Evolutionary conservation across 2,113 vertebrate genomes (phyloP).

Genomic region (Orientallactaga bullata): DNA sequence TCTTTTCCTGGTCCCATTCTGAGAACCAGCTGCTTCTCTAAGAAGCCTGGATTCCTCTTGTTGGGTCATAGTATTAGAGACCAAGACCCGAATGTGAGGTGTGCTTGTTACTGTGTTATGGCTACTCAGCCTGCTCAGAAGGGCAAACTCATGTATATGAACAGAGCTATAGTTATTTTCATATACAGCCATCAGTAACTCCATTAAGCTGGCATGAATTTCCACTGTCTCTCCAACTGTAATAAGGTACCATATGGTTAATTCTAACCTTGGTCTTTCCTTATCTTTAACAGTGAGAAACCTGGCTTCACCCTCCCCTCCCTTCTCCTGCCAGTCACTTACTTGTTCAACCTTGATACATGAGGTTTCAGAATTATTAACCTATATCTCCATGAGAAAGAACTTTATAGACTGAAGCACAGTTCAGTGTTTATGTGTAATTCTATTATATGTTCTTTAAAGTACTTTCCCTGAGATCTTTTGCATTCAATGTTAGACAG

Average conservation of each 20-base stretch:
- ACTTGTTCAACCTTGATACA: not conserved
- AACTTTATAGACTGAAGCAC: not conserved
- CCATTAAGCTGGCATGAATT: not conserved
- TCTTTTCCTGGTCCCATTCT: not conserved
- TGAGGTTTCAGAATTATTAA: conserved; percentile 20
- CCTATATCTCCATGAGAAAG: not conserved
- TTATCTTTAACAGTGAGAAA: conserved; percentile 37
- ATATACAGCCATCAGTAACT: no score
- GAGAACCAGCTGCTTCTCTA: not conserved
- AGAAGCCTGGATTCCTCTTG: not conserved
- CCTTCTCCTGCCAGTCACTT: not conserved
- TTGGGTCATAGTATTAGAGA: not conserved
- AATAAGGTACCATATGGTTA: not conserved
- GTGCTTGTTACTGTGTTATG: not conserved
- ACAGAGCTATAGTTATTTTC: not conserved
- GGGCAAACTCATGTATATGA: no score
- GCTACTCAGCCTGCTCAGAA: not conserved
- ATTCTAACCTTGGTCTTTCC: not conserved
- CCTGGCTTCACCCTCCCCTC: not conserved
- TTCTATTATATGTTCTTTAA: not conserved
- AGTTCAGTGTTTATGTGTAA: not conserved
- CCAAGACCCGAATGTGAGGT: not conserved
- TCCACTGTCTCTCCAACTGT: not conserved
- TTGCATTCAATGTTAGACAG: not conserved
- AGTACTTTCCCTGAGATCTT: not conserved